Conservation (phyloP, 2,888 invertebrate species). For the Apocheima hispidaria region DNA sequence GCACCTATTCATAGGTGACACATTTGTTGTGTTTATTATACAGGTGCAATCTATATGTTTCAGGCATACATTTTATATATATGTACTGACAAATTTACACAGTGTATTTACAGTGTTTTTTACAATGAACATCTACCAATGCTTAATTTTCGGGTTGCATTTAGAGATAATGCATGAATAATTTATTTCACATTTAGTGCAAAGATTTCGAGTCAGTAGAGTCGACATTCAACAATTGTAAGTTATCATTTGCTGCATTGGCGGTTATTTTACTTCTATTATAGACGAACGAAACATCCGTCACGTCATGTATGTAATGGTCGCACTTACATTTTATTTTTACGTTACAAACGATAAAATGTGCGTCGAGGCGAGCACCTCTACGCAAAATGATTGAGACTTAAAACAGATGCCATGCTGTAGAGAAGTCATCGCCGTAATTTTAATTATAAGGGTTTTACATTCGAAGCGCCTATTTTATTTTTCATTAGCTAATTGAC, state of each 20-base stretch:
- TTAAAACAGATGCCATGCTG: slow-evolving; percentile 81
- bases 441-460: slow-evolving; percentile 75
- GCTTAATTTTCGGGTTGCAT: background rate
- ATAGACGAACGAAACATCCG: background rate
- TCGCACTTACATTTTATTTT: background rate
- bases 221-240: too few species aligned
- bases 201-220: too few species aligned
- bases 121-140: background rate
- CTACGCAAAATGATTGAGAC: slow-evolving; percentile 41
- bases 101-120: background rate
- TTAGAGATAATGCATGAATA: background rate
- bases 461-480: slow-evolving; percentile 74
- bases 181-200: too few species aligned
- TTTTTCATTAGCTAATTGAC: slow-evolving; percentile 86
- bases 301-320: slow-evolving; percentile 6
- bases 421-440: slow-evolving; percentile 70
- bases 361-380: slow-evolving; percentile 9
- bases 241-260: background rate
- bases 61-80: background rate
- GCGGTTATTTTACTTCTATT: too few species aligned
- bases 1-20: slow-evolving; percentile 9
- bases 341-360: slow-evolving; percentile 7
- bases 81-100: background rate
- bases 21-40: background rate
- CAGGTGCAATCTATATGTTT: background rate